Percentiles rank a stretch among this genome's conserved stretches.
These are phyloP conservation scores for Mycogona germanica DNA, from an alignment of 2,888 invertebrate species.

Conservation along the genomic window DNA sequence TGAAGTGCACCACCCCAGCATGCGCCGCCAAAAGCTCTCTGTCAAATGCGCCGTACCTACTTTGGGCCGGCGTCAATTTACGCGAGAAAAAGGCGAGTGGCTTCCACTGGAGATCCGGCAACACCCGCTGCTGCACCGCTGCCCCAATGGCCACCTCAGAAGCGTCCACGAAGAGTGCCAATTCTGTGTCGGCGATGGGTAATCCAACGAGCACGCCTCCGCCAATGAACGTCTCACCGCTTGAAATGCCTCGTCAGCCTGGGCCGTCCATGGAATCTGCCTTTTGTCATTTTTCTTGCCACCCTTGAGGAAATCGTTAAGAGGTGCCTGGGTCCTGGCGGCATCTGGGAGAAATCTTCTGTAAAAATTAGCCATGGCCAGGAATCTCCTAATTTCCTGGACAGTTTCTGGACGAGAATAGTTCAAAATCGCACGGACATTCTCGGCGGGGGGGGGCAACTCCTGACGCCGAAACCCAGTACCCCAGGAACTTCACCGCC, in stretches of 20 bases:
- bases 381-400: constrained; percentile 17
- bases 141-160: constrained; percentile 26
- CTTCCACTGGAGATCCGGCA: constrained; percentile 15
- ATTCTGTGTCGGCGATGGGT: not conserved
- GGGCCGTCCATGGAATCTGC: not conserved
- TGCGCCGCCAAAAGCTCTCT: constrained; percentile 18
- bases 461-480: not conserved
- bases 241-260: not conserved
- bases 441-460: not conserved
- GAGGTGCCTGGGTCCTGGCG: constrained; percentile 13
- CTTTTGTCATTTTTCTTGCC: not conserved
- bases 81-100: constrained; percentile 22
- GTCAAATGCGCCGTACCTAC: constrained; percentile 30
- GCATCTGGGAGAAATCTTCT: constrained; percentile 18
- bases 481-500: not conserved
- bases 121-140: not conserved
- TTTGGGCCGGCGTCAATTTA: constrained; percentile 26
- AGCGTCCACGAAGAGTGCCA: constrained; percentile 10
- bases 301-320: not conserved
- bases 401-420: constrained; percentile 3
- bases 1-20: constrained; percentile 19
- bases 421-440: not conserved
- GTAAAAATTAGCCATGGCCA: constrained; percentile 23
- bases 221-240: not conserved
- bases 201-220: not conserved